Percentiles rank a stretch among this genome's conserved stretches.
Evolutionary conservation across 2,888 invertebrate species (phyloP).

Genomic region (Oconnorella tubifera): DNA sequence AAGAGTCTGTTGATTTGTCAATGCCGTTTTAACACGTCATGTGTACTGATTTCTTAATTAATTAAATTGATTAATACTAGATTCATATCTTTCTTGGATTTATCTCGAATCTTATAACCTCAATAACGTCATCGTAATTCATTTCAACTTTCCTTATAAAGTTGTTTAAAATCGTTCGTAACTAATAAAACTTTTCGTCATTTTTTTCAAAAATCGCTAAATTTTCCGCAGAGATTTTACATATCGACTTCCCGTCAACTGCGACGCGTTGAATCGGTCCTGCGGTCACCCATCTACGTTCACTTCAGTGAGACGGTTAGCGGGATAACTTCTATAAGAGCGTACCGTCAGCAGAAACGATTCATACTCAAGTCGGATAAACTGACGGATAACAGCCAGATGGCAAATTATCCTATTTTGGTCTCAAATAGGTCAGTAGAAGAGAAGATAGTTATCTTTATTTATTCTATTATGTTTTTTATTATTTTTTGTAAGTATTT

Average conservation of each 20-base stretch:
- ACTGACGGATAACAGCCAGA: conserved; percentile 49
- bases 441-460: neutral
- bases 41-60: too few species aligned
- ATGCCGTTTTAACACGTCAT: too few species aligned
- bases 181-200: too few species aligned
- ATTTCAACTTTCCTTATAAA: too few species aligned
- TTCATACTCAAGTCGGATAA: conserved; percentile 40
- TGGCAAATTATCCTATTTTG: conserved; percentile 30
- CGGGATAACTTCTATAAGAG: conserved; percentile 27
- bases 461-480: neutral
- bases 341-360: conserved; percentile 33
- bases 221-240: conserved; percentile 29
- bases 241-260: conserved; percentile 27
- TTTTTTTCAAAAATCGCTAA: too few species aligned
- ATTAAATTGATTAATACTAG: too few species aligned
- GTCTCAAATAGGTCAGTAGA: conserved; percentile 27
- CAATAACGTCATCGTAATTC: too few species aligned
- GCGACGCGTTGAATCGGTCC: conserved; percentile 28
- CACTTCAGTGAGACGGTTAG: conserved; percentile 32
- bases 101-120: too few species aligned
- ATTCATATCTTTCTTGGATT: too few species aligned
- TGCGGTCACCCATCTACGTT: conserved; percentile 30
- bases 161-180: too few species aligned
- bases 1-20: too few species aligned
- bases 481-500: neutral